Base-by-base conservation (phyloP, 2,888 invertebrate genomes). In the Epistrophella euchroma region DNA sequence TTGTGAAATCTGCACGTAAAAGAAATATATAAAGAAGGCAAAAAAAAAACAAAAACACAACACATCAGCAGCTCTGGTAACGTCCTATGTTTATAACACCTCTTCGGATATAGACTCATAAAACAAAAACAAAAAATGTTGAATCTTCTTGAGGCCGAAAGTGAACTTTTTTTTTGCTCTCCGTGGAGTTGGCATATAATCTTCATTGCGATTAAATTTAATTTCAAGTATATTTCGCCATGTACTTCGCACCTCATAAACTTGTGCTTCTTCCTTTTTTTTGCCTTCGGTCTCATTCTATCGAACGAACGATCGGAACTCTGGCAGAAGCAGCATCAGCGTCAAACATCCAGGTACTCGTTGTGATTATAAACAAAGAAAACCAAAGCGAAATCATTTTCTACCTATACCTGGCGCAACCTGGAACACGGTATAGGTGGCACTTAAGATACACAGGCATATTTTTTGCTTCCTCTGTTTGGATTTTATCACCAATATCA, bases 211-310 rank as follows among this genome's bases (percentile, higher is more conserved):
- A 86, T 86, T 86, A 86, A 82, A 86, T 86, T 86, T 82, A 86
- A 86, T 86, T 86, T 86, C 82, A 58, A 82, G 81, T 82, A 82
- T 86, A 86, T 82, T 86, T 78, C 81, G 86, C 86, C 82, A 64
- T 86, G 85, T 85, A 82, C 82, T 86, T 82, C 77, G 82, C 86
- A 86, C 86, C 86, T 86, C 86, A 82, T 86, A 86, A 86, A 86
- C 77, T 71, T 56, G 37, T 19, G 43, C 32, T 40, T 64, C 37
- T 70, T 50, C 28, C 19, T 22, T 47, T 22, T 58, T 37, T 37
- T 40, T 45, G 60, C 28, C 58, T 62, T 50, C 47, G 52, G 56
- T 35, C 52, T 37, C 43, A 58, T 37, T 68, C 68, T 66, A 85
- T 85, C 79, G 80, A 80, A 74, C 25, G 17, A 64, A 55, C 56